phyloP scores from a whole-genome alignment of 1,140 invertebrate species.

The Bombus terrestris region DNA sequence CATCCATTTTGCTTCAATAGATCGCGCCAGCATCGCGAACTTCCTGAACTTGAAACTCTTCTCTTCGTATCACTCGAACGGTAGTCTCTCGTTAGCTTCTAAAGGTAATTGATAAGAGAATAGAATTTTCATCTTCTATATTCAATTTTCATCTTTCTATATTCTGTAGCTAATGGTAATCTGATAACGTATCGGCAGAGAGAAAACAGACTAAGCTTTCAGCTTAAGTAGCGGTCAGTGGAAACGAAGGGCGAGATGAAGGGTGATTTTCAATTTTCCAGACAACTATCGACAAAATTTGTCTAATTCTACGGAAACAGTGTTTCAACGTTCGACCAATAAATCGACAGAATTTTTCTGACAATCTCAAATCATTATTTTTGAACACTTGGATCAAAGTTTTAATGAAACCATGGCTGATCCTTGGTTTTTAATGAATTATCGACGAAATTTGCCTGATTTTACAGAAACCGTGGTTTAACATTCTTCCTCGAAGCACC shows the following conservation, averaged over 20 bases:
- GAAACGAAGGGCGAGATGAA: neutral
- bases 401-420: too few relatives aligned
- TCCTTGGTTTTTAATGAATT: too few relatives aligned
- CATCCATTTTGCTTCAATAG: too few relatives aligned
- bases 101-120: neutral
- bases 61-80: neutral
- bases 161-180: neutral
- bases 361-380: too few relatives aligned
- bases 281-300: neutral
- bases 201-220: neutral
- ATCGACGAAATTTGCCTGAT: too few relatives aligned
- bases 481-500: too few relatives aligned
- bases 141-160: neutral
- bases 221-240: neutral
- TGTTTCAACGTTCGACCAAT: too few relatives aligned
- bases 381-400: too few relatives aligned
- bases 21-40: too few relatives aligned
- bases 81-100: neutral
- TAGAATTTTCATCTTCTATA: neutral
- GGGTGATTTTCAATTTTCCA: neutral
- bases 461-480: neutral
- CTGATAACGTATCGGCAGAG: neutral
- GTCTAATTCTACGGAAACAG: neutral
- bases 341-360: too few relatives aligned
- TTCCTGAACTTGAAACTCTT: neutral